Conservation (phyloP, 2,888 invertebrate species). For the Lymantria monacha region DNA sequence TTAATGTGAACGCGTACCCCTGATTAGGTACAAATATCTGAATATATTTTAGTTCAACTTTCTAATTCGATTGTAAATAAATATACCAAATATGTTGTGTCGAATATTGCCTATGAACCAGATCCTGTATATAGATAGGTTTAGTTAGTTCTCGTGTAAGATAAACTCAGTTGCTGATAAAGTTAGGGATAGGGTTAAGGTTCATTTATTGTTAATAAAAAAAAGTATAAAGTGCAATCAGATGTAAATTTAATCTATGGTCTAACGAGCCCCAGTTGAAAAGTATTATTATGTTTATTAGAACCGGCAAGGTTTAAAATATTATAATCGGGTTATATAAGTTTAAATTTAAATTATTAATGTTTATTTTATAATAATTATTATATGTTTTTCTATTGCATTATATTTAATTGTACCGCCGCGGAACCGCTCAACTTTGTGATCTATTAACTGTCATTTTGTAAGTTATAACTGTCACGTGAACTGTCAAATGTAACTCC, state of each 20-base stretch:
- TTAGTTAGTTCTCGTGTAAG: conserved; percentile 56
- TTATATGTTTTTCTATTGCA: conserved; percentile 62
- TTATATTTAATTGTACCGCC: conserved; percentile 56
- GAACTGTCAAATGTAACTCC: conserved; percentile 28
- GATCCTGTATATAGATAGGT: conserved; percentile 67
- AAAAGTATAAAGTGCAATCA: conserved; percentile 78
- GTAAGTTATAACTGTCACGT: conserved; percentile 35
- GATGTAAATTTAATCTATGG: conserved; percentile 74
- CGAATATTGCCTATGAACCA: conserved; percentile 52
- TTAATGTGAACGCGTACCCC: conserved; percentile 61
- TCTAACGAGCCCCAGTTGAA: conserved; percentile 74
- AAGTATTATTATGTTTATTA: conserved; percentile 82
- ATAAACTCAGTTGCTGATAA: conserved; percentile 55
- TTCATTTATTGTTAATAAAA: conserved; percentile 70
- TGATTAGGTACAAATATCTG: conserved; percentile 73
- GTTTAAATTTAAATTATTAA: conserved; percentile 78
- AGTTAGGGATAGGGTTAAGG: conserved; percentile 42
- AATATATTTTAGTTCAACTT: conserved; percentile 68
- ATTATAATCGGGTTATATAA: conserved; percentile 78
- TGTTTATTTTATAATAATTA: conserved; percentile 74
- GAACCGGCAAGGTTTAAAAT: conserved; percentile 79
- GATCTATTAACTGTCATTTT: conserved; percentile 43
- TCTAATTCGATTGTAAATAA: conserved; percentile 74
- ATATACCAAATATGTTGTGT: conserved; percentile 75
- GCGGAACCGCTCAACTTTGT: conserved; percentile 66